Conservation (phyloP, 2,113 vertebrate genomes). For the Gobius niger region DNA sequence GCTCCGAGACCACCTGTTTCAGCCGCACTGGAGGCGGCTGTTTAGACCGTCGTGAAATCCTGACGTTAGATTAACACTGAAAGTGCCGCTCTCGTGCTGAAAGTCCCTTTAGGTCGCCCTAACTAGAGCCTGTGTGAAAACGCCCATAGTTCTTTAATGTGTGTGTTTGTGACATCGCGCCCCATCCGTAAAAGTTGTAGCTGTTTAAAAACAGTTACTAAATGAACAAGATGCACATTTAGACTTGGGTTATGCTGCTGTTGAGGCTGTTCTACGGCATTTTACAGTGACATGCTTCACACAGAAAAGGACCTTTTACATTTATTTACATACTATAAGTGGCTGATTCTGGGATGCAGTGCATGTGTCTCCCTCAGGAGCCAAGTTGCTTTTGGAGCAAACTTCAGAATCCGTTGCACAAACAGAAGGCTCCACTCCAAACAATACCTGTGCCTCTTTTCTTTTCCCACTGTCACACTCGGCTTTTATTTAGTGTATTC, state of each 20-base stretch:
- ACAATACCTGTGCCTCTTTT: constrained; percentile 58
- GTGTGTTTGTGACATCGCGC: neutral
- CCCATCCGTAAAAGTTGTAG: neutral
- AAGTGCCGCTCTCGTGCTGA: no score
- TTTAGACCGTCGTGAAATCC: no score
- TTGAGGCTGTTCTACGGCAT: constrained; percentile 3
- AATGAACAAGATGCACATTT: neutral
- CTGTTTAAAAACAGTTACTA: neutral
- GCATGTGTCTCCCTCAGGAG: constrained; percentile 57
- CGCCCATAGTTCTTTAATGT: no score
- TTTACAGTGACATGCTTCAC: constrained; percentile 10
- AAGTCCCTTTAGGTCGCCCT: no score
- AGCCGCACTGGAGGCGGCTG: no score
- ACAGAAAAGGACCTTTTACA: constrained; percentile 12
- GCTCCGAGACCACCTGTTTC: no score
- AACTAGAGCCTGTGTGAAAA: no score
- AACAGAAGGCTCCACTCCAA: constrained; percentile 53
- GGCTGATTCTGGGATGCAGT: constrained; percentile 52
- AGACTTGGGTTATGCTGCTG: neutral
- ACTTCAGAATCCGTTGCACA: constrained; percentile 60
- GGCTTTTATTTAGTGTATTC: constrained; percentile 61
- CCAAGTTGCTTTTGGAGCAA: constrained; percentile 57
- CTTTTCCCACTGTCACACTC: constrained; percentile 57
- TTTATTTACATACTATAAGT: constrained; percentile 54
- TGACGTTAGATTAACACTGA: no score